Percentiles rank a stretch among this genome's conserved stretches.
These are phyloP conservation scores for Nemotelus nigrinus DNA, from an alignment of 2,888 invertebrate genomes.

Conservation along the genomic window DNA sequence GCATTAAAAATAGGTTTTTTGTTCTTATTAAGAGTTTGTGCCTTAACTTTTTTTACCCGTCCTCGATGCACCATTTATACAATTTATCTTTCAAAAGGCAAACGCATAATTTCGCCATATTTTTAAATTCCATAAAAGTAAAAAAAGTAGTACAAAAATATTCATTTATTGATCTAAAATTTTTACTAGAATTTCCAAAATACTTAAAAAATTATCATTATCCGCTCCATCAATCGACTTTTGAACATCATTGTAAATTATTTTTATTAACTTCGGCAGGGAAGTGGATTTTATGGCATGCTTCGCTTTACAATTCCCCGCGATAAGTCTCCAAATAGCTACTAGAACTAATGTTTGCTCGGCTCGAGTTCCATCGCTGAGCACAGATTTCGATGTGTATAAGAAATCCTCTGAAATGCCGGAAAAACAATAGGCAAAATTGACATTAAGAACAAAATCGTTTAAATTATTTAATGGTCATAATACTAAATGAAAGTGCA, in stretches of 20 bases:
- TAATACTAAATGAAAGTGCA: not conserved
- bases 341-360: conserved; percentile 59
- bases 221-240: conserved; percentile 44
- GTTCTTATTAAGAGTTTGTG: no score
- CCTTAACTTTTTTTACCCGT: no score
- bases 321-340: conserved; percentile 60
- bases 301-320: conserved; percentile 59
- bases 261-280: conserved; percentile 56
- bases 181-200: conserved; percentile 55
- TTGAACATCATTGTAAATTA: conserved; percentile 54
- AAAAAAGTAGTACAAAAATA: no score
- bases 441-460: not conserved
- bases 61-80: no score
- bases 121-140: no score
- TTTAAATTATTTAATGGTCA: not conserved
- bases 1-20: no score
- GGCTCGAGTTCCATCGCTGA: conserved; percentile 53
- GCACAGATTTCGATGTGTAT: conserved; percentile 39
- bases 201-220: conserved; percentile 54
- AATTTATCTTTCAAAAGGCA: not conserved
- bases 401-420: conserved; percentile 49
- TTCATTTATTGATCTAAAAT: conserved; percentile 49
- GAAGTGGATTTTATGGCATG: conserved; percentile 59
- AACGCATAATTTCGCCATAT: not conserved
- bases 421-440: not conserved